A percentile compares a stretch with the other conserved stretches of the same genome.
Conservation (phyloP, 2,888 invertebrate genomes). For the Brenthis ino region DNA sequence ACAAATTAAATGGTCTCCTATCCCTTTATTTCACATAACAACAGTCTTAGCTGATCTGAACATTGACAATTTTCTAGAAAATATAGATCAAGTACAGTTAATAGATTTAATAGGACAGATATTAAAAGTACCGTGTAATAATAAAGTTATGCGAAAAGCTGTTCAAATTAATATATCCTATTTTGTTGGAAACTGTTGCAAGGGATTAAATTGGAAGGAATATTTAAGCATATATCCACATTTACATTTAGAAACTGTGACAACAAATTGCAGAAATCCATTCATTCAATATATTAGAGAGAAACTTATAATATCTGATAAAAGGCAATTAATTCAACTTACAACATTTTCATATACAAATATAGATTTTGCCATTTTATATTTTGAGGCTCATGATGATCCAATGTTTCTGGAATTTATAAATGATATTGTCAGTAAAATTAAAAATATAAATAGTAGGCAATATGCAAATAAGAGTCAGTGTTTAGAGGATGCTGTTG, state of each 20-base stretch:
- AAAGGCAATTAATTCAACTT: conserved; percentile 46
- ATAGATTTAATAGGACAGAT: conserved; percentile 50
- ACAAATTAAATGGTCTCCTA: conserved; percentile 65
- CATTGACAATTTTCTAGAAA: conserved; percentile 35
- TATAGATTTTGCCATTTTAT: conserved; percentile 56
- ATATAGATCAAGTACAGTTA: conserved; percentile 37
- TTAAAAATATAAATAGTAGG: conserved; percentile 54
- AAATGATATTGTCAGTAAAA: conserved; percentile 49
- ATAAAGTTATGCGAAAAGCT: conserved; percentile 62
- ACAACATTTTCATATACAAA: conserved; percentile 47
- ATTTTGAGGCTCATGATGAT: conserved; percentile 52
- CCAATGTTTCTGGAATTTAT: conserved; percentile 48
- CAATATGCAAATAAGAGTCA: conserved; percentile 62
- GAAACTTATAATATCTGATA: conserved; percentile 44
- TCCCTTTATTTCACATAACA: conserved; percentile 64
- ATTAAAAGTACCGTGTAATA: conserved; percentile 65
- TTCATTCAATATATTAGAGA: conserved; percentile 44
- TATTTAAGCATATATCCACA: conserved; percentile 49
- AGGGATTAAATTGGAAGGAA: conserved; percentile 53
- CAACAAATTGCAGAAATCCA: conserved; percentile 42
- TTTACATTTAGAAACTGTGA: conserved; percentile 46
- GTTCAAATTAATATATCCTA: conserved; percentile 55
- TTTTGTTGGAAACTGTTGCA: conserved; percentile 57
- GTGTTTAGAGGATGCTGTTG: conserved; percentile 56
- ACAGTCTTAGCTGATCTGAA: conserved; percentile 51